phyloP scores from a whole-genome alignment of 2,113 vertebrate species.

The Probosciger aterrimus region DNA sequence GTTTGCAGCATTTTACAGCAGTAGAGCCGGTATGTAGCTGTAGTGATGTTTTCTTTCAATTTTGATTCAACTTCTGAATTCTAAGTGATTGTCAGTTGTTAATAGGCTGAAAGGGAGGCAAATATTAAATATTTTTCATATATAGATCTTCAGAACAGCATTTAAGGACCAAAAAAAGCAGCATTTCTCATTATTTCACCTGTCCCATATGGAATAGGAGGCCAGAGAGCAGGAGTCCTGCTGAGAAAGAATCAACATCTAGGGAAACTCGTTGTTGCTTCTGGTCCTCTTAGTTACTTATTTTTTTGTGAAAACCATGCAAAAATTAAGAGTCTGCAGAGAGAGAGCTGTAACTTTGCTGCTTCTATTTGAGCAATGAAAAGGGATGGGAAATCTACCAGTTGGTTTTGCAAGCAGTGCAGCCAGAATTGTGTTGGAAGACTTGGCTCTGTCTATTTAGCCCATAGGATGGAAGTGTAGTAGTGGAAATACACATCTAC shows the following conservation, averaged over 20 bases:
- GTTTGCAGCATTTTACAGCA: conserved; percentile 72
- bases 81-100: neutral
- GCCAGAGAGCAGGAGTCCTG: neutral
- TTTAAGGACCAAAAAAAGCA: neutral
- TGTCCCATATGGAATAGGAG: neutral
- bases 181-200: neutral
- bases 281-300: neutral
- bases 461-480: neutral
- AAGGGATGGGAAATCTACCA: neutral
- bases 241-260: neutral
- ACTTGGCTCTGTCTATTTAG: neutral
- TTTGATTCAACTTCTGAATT: neutral
- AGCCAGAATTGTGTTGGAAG: neutral
- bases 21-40: conserved; percentile 79
- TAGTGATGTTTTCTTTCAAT: neutral
- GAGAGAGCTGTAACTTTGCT: neutral
- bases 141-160: neutral
- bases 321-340: neutral
- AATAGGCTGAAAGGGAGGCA: neutral
- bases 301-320: neutral
- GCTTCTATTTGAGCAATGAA: neutral
- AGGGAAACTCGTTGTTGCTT: neutral
- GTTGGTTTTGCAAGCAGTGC: neutral
- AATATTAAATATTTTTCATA: neutral
- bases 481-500: neutral